Conservation (phyloP, 1,140 invertebrate species). For the Dreissena rostriformis region DNA sequence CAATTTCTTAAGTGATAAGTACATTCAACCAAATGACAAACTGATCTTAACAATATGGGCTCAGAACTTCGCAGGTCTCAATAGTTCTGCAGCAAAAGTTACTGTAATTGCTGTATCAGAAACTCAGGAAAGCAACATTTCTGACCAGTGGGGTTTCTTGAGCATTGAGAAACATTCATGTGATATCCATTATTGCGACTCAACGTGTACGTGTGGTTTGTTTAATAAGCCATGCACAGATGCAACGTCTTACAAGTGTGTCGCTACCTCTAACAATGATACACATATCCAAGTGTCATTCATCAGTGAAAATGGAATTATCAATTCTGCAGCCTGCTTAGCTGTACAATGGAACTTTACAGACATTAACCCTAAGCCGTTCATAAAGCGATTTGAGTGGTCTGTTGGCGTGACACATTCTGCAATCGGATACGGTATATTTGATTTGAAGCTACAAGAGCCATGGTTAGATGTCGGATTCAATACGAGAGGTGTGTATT, state of each 20-base stretch:
- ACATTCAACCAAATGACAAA: slow-evolving; percentile 30
- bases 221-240: slow-evolving; percentile 47
- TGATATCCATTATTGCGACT: slow-evolving; percentile 39
- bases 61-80: slow-evolving; percentile 55
- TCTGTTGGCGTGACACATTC: not conserved
- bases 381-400: slow-evolving; percentile 3
- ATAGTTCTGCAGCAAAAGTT: slow-evolving; percentile 41
- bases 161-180: slow-evolving; percentile 56
- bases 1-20: slow-evolving; percentile 12
- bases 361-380: not conserved
- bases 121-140: not conserved
- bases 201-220: slow-evolving; percentile 58
- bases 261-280: not conserved
- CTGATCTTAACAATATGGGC: slow-evolving; percentile 57
- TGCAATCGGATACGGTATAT: slow-evolving; percentile 9
- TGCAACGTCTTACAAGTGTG: not conserved
- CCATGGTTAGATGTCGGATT: slow-evolving; percentile 25
- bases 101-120: slow-evolving; percentile 32
- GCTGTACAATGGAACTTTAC: slow-evolving; percentile 25
- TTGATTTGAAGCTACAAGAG: slow-evolving; percentile 6
- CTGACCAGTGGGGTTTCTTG: not conserved
- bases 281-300: not conserved
- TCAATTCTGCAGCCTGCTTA: slow-evolving; percentile 28
- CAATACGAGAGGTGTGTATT: not conserved
- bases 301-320: not conserved